A percentile compares a stretch with the other conserved stretches of the same genome.
Evolutionary conservation across 1,140 invertebrate species (phyloP).

Genomic region (Eupeodes corollae): DNA sequence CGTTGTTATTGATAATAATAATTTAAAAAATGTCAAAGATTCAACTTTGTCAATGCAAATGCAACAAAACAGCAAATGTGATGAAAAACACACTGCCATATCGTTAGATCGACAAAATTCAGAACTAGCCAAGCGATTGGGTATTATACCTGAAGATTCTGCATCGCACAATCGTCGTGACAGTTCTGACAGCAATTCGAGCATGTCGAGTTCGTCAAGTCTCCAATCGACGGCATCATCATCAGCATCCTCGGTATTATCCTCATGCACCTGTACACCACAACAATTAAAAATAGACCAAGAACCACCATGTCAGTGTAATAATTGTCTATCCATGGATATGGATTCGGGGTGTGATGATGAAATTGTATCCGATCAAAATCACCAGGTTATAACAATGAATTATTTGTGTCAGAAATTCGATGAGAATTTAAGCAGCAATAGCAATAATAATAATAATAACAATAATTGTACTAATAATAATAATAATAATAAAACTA

Average conservation of each 20-base stretch:
- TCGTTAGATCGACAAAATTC: too few species aligned
- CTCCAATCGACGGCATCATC: slow-evolving; percentile 14
- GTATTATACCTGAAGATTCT: not conserved
- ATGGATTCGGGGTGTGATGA: slow-evolving; percentile 50
- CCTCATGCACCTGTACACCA: slow-evolving; percentile 25
- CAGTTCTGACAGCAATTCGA: slow-evolving; percentile 34
- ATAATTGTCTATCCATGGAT: slow-evolving; percentile 16
- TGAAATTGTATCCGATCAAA: slow-evolving; percentile 36
- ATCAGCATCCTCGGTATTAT: slow-evolving; percentile 7
- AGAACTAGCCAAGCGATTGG: too few species aligned
- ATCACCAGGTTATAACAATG: slow-evolving; percentile 20
- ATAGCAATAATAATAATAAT: slow-evolving; percentile 4
- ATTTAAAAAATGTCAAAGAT: too few species aligned
- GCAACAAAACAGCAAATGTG: too few species aligned
- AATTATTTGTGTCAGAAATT: slow-evolving; percentile 36
- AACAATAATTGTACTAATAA: not conserved
- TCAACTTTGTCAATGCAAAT: too few species aligned
- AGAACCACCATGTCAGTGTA: slow-evolving; percentile 3
- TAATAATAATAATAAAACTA: slow-evolving; percentile 2
- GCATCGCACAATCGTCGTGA: slow-evolving; percentile 27
- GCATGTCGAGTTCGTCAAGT: slow-evolving; percentile 32
- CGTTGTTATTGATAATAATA: not conserved
- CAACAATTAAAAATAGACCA: slow-evolving; percentile 1
- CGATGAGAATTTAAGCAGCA: slow-evolving; percentile 28
- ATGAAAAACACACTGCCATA: too few species aligned